These are phyloP conservation scores for Chirona hameri DNA, from an alignment of 2,888 invertebrate genomes.

Conservation along the genomic window DNA sequence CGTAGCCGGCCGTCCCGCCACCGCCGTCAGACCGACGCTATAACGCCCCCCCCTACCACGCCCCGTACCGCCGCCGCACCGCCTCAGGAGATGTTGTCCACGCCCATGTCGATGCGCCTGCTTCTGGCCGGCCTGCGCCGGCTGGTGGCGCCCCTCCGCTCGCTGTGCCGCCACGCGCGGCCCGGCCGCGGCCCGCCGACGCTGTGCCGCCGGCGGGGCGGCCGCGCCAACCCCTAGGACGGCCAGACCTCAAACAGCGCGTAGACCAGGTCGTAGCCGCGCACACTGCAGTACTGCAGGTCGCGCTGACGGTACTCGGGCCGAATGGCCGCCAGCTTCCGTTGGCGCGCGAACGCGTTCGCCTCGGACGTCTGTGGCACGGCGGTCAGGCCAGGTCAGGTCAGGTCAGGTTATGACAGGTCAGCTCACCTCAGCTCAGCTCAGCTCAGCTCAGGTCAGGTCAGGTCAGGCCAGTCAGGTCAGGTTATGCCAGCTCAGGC, in stretches of 20 bases:
- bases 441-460: no score
- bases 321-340: conserved; percentile 5
- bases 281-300: conserved; percentile 30
- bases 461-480: no score
- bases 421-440: no score
- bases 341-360: neutral
- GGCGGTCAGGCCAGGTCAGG: neutral
- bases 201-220: neutral
- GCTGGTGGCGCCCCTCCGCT: neutral
- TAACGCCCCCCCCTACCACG: neutral
- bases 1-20: neutral
- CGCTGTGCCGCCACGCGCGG: neutral
- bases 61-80: neutral
- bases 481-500: no score
- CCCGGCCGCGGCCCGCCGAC: neutral
- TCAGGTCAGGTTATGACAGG: neutral
- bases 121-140: neutral
- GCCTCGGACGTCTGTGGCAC: neutral
- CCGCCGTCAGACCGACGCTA: neutral
- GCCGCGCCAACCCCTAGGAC: neutral
- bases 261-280: conserved; percentile 30
- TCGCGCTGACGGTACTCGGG: neutral
- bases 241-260: conserved; percentile 24
- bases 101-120: neutral
- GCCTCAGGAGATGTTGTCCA: conserved; percentile 3